A percentile compares a stretch with the other conserved stretches of the same genome.
Evolutionary conservation across 2,113 vertebrate species (phyloP).

Genomic region (Perca flavescens): DNA sequence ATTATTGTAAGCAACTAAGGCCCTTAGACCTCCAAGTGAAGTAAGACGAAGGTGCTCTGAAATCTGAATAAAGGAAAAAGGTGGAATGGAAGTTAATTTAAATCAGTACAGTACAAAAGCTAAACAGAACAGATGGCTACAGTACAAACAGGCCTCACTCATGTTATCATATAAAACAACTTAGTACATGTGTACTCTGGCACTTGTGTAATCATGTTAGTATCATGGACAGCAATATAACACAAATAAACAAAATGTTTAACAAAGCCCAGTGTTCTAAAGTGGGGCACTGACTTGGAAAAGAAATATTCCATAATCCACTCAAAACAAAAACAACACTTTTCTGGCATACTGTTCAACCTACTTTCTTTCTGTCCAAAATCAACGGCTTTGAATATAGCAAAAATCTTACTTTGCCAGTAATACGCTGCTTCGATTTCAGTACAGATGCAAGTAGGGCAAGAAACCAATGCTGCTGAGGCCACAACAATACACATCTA

Average conservation of each 20-base stretch:
- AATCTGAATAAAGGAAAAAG: background rate
- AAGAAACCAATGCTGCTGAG: background rate
- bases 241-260: conserved; percentile 73
- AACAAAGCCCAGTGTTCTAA: conserved; percentile 61
- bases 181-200: conserved; percentile 64
- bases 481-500: background rate
- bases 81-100: background rate
- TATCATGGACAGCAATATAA: conserved; percentile 71
- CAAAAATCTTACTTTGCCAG: conserved; percentile 26
- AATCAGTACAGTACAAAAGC: background rate
- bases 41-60: background rate
- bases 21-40: background rate
- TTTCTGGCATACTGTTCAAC: conserved; percentile 65
- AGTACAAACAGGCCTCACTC: conserved; percentile 26
- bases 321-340: conserved; percentile 63
- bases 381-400: conserved; percentile 44
- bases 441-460: conserved; percentile 29
- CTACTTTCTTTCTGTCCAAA: conserved; percentile 67
- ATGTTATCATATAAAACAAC: conserved; percentile 55
- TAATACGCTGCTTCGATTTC: background rate
- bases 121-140: conserved; percentile 27
- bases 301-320: conserved; percentile 59
- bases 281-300: conserved; percentile 69
- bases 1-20: background rate
- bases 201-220: conserved; percentile 48